Conservation (phyloP, 2,888 invertebrate genomes). For the Leptothorax acervorum region DNA sequence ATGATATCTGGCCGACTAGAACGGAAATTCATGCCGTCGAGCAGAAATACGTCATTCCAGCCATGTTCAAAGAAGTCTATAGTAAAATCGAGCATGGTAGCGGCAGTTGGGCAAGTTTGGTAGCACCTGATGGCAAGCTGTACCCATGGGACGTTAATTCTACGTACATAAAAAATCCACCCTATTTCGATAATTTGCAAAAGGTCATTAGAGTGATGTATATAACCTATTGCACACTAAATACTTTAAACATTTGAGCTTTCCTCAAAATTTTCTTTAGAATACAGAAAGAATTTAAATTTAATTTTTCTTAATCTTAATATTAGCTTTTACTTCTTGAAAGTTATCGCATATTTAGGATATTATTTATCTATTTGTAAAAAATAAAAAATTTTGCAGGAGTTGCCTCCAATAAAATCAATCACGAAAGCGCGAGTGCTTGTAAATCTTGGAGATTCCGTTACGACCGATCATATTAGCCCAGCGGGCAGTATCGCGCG, state of each 20-base stretch:
- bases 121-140: slow-evolving; percentile 92
- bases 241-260: neutral
- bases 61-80: slow-evolving; percentile 98
- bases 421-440: slow-evolving; percentile 93
- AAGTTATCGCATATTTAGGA: neutral
- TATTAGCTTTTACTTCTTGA: neutral
- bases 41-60: slow-evolving; percentile 95
- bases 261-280: neutral
- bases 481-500: slow-evolving; percentile 99
- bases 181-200: slow-evolving; percentile 96
- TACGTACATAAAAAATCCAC: slow-evolving; percentile 98
- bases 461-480: slow-evolving; percentile 99
- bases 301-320: neutral
- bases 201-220: slow-evolving; percentile 78
- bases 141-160: slow-evolving; percentile 97
- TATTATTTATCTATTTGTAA: neutral
- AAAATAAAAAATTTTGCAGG: slow-evolving; percentile 82
- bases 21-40: slow-evolving; percentile 96
- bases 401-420: slow-evolving; percentile 88
- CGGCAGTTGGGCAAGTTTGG: slow-evolving; percentile 93
- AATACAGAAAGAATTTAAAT: neutral
- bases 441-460: slow-evolving; percentile 96
- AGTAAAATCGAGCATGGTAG: slow-evolving; percentile 94
- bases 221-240: neutral
- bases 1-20: slow-evolving; percentile 98